Base-by-base conservation (phyloP, 2,888 invertebrate genomes). In the Dolichomitus sp. region DNA sequence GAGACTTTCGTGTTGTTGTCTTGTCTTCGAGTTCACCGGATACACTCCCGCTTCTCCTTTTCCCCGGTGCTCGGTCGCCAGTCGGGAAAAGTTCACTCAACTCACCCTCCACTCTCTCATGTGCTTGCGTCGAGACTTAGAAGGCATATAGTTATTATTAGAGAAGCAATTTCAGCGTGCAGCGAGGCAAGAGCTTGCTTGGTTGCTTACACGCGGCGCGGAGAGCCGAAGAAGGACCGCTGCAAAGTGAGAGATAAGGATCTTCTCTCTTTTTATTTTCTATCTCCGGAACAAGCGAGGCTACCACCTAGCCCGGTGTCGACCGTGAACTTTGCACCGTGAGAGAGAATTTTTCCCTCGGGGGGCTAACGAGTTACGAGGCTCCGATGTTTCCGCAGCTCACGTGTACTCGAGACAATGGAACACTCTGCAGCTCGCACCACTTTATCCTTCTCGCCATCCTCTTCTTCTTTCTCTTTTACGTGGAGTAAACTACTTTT, bases 321-420 rank as follows among this genome's bases (percentile, higher is more conserved):
- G 90, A 83, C 90, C 91, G 85, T 91, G 91, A 91, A 91, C 91
- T 91, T 89, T 90, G 89, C 87, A 90, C 90, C 90, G 91, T 91
- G 91, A 90, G 91, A 91, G 89, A 87, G 88, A 86, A 88, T 91
- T 90, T 89, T 88, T 88, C 82, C 61, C n/a, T 9, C 52, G 59
- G 23, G 23, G 23, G 1, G 19, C 68, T 75, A 69, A 83, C 76
- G 83, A 83, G 61, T 73, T 61, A 61, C 45, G 72, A 50, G 12
- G 59, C 12, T 70, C 14, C 42, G 50, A 40, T 59, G 50, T 70
- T 57, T n/a, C 30, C 68, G 30, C 76, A 59, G 23, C 70, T 57
- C 72, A 40, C 63, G 37, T 72, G 6, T 33, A 17, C 17, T 12
- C 50, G 68, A 68, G 17, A 57, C 72, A 83, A 76, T 76, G 80